Base-by-base conservation (phyloP, 1,140 invertebrate genomes). In the Vanessa tameamea region DNA sequence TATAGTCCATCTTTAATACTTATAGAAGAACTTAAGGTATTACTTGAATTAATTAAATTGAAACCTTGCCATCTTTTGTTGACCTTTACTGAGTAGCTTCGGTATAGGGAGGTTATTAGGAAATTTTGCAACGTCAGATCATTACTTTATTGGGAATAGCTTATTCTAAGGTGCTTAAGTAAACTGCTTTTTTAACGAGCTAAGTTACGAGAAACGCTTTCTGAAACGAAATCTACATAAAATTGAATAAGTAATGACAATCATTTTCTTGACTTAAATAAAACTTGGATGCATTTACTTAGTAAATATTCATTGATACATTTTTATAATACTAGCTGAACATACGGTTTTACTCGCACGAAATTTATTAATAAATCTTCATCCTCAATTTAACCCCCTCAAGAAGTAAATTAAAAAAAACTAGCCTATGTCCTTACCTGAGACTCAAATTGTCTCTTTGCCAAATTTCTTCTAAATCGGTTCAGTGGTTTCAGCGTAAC, bases 21-120 rank as follows among this genome's bases (percentile, higher is more conserved):
- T 82, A 79, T 79, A 79, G 82, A 78, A 77, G 65, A 69, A 73
- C 43, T 75, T 71, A 61, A 72, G 68, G 69, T 77, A 76, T 76
- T 75, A 76, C 67, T 75, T 75, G 78, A 83, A 83, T 81, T 78
- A 79, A 82, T 79, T 81, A 81, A 81, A 81, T 75, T 72, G 73
- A 75, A 77, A 77, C 55, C 69, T 63, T 65, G 69, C 55, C 67
- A 64, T 72, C 72, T 69, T 77, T 80, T 80, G 78, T 78, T 77
- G 78, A 77, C 72, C 78, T 75, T 71, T 64, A 57, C 47, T 71
- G 71, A 72, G 59, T 55, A 69, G 72, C 73, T 75, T 63, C 26
- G 61, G 59, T 72, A 81, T 72, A 76, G 72, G 69, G 55, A 68
- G 69, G 77, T 75, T 77, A 75, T 81, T 77, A 70, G 75, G 73